Evolutionary conservation across 1,140 invertebrate species (phyloP).

Genomic region (Bradysia coprophila): DNA sequence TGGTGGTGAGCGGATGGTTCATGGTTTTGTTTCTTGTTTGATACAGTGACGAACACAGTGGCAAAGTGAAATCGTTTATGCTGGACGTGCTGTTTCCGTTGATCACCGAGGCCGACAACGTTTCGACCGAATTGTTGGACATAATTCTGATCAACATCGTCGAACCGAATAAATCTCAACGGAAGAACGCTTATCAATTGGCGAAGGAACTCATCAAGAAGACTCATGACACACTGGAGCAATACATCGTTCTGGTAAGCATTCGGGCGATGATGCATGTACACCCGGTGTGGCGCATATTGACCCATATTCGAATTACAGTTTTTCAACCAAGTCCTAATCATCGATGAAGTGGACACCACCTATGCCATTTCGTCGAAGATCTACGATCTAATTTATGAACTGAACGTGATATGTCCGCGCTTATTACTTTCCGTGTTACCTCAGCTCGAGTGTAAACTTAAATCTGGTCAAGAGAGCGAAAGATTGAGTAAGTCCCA

Average conservation of each 20-base stretch:
- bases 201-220: slow-evolving; percentile 84
- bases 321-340: slow-evolving; percentile 92
- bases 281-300: too few relatives aligned
- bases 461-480: slow-evolving; percentile 71
- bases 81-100: slow-evolving; percentile 85
- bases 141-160: slow-evolving; percentile 90
- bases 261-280: too few relatives aligned
- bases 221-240: slow-evolving; percentile 78
- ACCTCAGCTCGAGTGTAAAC: slow-evolving; percentile 85
- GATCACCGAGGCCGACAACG: slow-evolving; percentile 86
- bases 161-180: slow-evolving; percentile 83
- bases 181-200: slow-evolving; percentile 75
- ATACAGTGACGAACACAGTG: slow-evolving; percentile 84
- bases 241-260: slow-evolving; percentile 82
- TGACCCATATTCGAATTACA: slow-evolving; percentile 27
- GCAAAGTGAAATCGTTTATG: slow-evolving; percentile 93
- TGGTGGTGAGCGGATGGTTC: too few relatives aligned
- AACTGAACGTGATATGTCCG: slow-evolving; percentile 86
- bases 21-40: too few relatives aligned
- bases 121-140: slow-evolving; percentile 85
- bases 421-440: slow-evolving; percentile 72
- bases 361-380: slow-evolving; percentile 60
- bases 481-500: slow-evolving; percentile 45
- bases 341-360: slow-evolving; percentile 77
- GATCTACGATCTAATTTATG: slow-evolving; percentile 93